A percentile compares a stretch with the other conserved stretches of the same genome.
phyloP scores from a whole-genome alignment of 1,140 invertebrate genomes.

The Planococcus citri region DNA sequence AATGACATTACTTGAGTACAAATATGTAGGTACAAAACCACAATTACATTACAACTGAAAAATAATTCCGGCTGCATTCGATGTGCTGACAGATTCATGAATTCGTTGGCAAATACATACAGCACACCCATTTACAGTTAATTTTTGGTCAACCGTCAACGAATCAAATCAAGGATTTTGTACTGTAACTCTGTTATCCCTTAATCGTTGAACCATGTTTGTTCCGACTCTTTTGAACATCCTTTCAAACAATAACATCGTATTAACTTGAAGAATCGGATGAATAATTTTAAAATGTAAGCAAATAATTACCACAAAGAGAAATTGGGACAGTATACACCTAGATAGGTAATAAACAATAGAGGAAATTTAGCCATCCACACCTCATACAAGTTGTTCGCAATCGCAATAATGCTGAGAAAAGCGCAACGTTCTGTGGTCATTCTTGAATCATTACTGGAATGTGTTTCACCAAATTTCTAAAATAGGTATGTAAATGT shows the following conservation, averaged over 20 bases:
- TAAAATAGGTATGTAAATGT: conserved; percentile 30
- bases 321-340: conserved; percentile 50
- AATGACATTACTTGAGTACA: too few species aligned
- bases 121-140: background rate
- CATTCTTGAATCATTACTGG: conserved; percentile 46
- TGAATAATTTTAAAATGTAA: background rate
- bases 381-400: conserved; percentile 58
- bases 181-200: background rate
- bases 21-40: too few species aligned
- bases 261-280: background rate
- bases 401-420: conserved; percentile 57
- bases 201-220: background rate
- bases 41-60: too few species aligned
- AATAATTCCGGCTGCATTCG: too few species aligned
- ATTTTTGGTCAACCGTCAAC: background rate
- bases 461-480: conserved; percentile 41
- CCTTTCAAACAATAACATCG: background rate
- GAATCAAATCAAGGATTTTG: background rate
- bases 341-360: conserved; percentile 48
- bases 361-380: conserved; percentile 58
- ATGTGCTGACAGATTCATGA: too few species aligned
- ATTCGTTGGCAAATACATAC: too few species aligned
- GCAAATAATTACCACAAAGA: conserved; percentile 38
- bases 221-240: background rate
- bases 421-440: conserved; percentile 55